phyloP scores from a whole-genome alignment of 1,140 invertebrate species.

The Sarcophaga peregrina region DNA sequence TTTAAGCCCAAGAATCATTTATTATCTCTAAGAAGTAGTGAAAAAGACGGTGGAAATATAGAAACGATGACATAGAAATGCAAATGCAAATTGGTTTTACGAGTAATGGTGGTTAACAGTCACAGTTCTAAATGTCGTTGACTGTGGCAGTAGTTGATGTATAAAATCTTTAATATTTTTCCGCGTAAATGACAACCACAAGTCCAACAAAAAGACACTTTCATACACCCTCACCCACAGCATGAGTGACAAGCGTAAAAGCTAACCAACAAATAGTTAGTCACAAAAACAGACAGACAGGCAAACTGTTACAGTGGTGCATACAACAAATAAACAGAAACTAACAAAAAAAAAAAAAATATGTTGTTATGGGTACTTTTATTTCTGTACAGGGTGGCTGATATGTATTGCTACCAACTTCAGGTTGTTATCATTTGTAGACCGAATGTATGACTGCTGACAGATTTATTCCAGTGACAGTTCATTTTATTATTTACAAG shows the following conservation, averaged over 20 bases:
- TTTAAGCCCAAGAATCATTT: neutral
- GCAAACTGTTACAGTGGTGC: neutral
- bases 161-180: conserved; percentile 12
- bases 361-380: conserved; percentile 4
- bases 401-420: no score
- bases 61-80: conserved; percentile 34
- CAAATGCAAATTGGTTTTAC: conserved; percentile 37
- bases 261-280: neutral
- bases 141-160: neutral
- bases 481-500: no score
- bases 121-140: neutral
- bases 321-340: neutral
- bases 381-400: no score
- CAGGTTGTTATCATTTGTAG: no score
- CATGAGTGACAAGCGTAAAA: neutral
- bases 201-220: neutral
- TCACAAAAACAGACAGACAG: neutral
- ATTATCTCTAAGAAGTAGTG: neutral
- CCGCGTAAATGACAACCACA: conserved; percentile 27
- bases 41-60: neutral
- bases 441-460: no score
- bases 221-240: neutral
- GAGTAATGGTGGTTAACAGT: neutral
- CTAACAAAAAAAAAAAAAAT: conserved; percentile 11
- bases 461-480: no score